phyloP scores from a whole-genome alignment of 2,888 invertebrate species.

The Ashinkailepas kermadecensis region DNA sequence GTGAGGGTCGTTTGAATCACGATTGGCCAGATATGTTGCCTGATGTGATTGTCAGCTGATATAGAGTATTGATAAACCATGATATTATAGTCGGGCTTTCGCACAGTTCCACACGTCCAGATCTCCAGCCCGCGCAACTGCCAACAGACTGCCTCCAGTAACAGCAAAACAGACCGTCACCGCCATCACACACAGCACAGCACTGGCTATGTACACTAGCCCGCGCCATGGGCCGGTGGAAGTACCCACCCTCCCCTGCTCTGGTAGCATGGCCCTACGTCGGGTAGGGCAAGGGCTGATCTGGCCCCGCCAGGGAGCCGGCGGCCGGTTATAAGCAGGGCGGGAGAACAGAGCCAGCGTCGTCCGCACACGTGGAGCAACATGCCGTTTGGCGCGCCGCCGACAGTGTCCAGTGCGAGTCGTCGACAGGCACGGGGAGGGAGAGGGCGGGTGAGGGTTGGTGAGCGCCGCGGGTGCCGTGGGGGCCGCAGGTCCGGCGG shows the following conservation, averaged over 20 bases:
- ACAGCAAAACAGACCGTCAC: background rate
- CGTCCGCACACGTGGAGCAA: too few relatives aligned
- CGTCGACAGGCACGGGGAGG: background rate
- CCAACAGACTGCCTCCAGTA: background rate
- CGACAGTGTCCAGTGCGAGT: too few relatives aligned
- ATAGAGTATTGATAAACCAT: background rate
- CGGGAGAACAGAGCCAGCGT: background rate
- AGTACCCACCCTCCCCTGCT: background rate
- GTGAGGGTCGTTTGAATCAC: background rate
- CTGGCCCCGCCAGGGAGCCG: background rate
- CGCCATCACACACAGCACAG: background rate
- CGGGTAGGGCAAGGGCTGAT: background rate
- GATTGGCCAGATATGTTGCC: background rate
- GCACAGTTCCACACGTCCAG: background rate
- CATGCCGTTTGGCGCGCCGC: too few relatives aligned
- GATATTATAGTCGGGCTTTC: background rate
- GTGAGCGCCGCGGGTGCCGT: background rate
- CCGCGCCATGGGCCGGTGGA: background rate
- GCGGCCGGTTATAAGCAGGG: background rate
- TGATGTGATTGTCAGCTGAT: conserved; percentile 1
- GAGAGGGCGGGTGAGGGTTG: background rate
- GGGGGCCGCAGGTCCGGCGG: background rate
- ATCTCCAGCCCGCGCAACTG: background rate
- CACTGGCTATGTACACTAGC: background rate
- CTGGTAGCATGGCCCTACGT: conserved; percentile 14